phyloP scores from a whole-genome alignment of 2,797 vertebrate genomes.

The Tachyglossus aculeatus region DNA sequence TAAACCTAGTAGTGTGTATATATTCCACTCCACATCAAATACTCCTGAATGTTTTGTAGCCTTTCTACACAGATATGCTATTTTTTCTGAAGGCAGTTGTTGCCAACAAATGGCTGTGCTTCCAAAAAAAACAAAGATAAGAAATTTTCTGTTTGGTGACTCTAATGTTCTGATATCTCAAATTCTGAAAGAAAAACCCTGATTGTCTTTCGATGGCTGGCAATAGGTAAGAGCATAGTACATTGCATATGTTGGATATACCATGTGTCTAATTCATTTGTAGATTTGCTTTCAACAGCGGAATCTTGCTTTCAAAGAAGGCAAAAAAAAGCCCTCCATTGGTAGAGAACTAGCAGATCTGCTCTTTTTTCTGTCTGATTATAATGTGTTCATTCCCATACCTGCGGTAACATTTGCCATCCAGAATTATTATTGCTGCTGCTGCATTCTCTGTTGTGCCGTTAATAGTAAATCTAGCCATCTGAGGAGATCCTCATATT shows the following conservation, averaged over 20 bases:
- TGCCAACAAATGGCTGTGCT: background rate
- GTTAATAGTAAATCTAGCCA: constrained; percentile 46
- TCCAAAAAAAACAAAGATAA: background rate
- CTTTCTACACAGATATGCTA: background rate
- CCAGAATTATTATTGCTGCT: constrained; percentile 43
- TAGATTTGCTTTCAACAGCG: background rate
- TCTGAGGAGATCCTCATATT: constrained; percentile 33
- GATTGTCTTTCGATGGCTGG: background rate
- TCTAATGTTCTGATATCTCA: background rate
- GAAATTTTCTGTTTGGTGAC: too few relatives aligned
- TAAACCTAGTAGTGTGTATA: background rate
- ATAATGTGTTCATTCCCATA: constrained; percentile 7
- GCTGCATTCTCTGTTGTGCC: constrained; percentile 30
- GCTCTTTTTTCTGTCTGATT: background rate
- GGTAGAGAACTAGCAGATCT: background rate
- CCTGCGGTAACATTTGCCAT: constrained; percentile 20
- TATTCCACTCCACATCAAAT: background rate
- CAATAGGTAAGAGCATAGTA: background rate
- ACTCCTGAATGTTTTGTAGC: background rate
- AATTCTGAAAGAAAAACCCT: background rate
- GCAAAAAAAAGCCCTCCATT: background rate
- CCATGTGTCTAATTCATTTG: fast-evolving
- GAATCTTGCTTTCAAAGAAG: background rate
- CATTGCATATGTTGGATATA: background rate
- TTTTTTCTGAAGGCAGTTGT: background rate